Evolutionary conservation across 2,113 vertebrate genomes (phyloP), one percentile per base, ranked within the genome.

Genomic region (Panthera leo): DNA sequence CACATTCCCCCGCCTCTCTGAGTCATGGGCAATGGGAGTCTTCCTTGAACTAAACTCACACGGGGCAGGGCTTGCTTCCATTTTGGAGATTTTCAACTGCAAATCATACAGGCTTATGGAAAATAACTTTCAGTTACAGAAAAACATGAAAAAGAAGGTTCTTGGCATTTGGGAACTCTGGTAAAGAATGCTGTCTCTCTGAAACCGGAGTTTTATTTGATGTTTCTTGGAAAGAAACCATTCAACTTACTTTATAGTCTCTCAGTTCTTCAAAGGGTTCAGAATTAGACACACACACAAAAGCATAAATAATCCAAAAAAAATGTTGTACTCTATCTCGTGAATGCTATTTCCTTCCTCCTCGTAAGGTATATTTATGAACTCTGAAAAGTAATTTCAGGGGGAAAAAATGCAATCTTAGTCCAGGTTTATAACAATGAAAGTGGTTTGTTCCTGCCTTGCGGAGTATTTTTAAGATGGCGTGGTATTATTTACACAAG

Each of bases 211-310:
- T 85, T 97, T 93, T 45, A 88, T 68, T 97, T 82, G 94, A 92
- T 71, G 25, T 85, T 97, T 95, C 91, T 84, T 65, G 55, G 75
- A 97, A 92, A 95, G 55, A 96, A 95, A 95, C 15, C 85, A 94
- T 63, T 80, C 53, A 65, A 70, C 85, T 85, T 78, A 29, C 48
- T 97, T 97, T 85, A 93, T 65, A 95, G 90, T 36, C 36, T 82
- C 95, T 85, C 55, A 92, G 73, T 71, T 91, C 90, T 97, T 97
- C 95, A 94, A 92, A 94, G 76, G 9, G 21, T 58, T 93, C 76
- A 82, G 42, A 96, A 78, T 90, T 55, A 91, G 65, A 94, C 45
- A 18, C 42, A 18, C 42, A 42, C 34, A 96, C 51, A 11, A 42
- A 39, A 16, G 5, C 68, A 39, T 73, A 84, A 95, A 94, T 79